phyloP scores from a whole-genome alignment of 1,140 invertebrate species.

The Papilio polyxenes region DNA sequence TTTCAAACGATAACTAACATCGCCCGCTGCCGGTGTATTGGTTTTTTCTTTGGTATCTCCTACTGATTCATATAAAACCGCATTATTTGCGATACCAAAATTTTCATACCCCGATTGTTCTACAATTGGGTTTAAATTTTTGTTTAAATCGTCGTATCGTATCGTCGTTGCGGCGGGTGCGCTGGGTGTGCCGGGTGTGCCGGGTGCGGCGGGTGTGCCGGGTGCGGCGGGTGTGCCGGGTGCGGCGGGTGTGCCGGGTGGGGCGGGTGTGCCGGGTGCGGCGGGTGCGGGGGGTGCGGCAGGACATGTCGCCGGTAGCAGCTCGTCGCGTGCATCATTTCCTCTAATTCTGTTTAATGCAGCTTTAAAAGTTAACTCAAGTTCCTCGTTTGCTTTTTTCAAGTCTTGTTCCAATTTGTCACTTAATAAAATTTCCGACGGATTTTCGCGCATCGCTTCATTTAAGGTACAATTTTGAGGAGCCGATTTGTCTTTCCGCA shows the following conservation, averaged over 20 bases:
- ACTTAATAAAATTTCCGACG: neutral
- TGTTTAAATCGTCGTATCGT: conserved; percentile 9
- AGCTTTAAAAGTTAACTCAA: conserved; percentile 68
- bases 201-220: too few relatives aligned
- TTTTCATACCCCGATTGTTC: conserved; percentile 28
- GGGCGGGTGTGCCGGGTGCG: too few relatives aligned
- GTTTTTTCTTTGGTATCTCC: conserved; percentile 24
- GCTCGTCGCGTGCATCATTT: neutral
- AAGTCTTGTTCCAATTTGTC: conserved; percentile 62
- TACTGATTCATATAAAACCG: neutral
- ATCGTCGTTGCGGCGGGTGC: neutral
- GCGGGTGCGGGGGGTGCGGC: too few relatives aligned
- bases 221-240: neutral
- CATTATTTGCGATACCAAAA: conserved; percentile 10
- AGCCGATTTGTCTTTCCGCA: conserved; percentile 49
- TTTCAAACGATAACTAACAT: conserved; percentile 76
- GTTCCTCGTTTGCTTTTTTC: conserved; percentile 66
- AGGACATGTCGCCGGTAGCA: too few relatives aligned
- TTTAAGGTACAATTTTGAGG: conserved; percentile 26
- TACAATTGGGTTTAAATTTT: conserved; percentile 30
- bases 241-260: too few relatives aligned
- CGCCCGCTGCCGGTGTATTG: conserved; percentile 50
- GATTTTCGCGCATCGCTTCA: neutral
- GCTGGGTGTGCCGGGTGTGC: neutral
- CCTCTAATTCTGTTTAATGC: conserved; percentile 67